Conservation (phyloP, 1,140 invertebrate species). For the Aradophagus sp. region DNA sequence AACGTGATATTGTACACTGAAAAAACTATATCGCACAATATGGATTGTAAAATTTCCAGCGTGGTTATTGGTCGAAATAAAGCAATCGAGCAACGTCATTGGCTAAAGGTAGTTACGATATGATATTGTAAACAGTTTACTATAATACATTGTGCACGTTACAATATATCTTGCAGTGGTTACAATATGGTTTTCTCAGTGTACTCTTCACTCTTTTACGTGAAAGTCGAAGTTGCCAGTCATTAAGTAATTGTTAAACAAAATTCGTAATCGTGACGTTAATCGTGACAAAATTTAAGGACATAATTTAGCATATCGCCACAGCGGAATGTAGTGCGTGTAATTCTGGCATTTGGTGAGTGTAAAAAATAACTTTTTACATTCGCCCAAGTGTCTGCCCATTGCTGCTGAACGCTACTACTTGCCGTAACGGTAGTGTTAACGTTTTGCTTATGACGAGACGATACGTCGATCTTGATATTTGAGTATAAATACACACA, state of each 20-base stretch:
- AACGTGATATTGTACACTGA: too few relatives aligned
- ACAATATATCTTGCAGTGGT: too few relatives aligned
- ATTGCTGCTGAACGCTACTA: slow-evolving; percentile 53
- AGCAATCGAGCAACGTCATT: too few relatives aligned
- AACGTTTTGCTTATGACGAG: slow-evolving; percentile 50
- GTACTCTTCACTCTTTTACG: too few relatives aligned
- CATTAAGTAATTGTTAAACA: neutral
- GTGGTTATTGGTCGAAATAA: too few relatives aligned
- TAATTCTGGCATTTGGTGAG: slow-evolving; percentile 14
- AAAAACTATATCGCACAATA: too few relatives aligned
- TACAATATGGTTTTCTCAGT: too few relatives aligned
- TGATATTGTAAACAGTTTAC: too few relatives aligned
- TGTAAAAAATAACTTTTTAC: slow-evolving; percentile 38
- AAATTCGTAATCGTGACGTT: neutral
- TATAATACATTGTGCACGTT: too few relatives aligned
- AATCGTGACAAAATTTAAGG: neutral
- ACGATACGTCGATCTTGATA: slow-evolving; percentile 47
- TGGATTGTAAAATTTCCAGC: too few relatives aligned
- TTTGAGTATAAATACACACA: slow-evolving; percentile 52
- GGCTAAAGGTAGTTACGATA: too few relatives aligned
- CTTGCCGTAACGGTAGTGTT: slow-evolving; percentile 39
- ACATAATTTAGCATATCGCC: neutral
- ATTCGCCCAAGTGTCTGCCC: slow-evolving; percentile 45
- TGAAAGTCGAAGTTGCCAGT: too few relatives aligned
- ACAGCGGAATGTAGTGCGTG: neutral